These are phyloP conservation scores for Mycalesis mineus DNA, from an alignment of 2,888 invertebrate genomes.

Conservation along the genomic window DNA sequence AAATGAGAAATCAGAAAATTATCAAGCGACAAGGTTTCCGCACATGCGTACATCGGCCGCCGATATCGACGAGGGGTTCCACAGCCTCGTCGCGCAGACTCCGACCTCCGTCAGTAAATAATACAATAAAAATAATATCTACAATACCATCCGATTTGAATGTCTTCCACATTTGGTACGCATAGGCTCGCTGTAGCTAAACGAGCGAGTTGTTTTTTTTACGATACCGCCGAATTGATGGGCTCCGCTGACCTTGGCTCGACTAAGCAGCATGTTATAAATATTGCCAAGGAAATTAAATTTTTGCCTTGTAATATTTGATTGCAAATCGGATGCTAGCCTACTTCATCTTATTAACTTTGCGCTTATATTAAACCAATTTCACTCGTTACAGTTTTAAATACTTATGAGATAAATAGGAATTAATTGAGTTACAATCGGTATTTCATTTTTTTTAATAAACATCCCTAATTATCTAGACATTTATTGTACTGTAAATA, in stretches of 20 bases:
- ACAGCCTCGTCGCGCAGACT: conserved; percentile 54
- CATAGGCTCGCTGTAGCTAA: conserved; percentile 21
- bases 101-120: conserved; percentile 59
- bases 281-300: conserved; percentile 16
- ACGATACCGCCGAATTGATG: conserved; percentile 20
- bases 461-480: no score
- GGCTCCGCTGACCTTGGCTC: conserved; percentile 15
- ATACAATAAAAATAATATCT: conserved; percentile 67
- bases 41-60: conserved; percentile 60
- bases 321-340: no score
- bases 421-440: no score
- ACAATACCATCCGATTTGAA: conserved; percentile 62
- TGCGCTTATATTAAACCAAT: no score
- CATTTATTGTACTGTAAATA: no score
- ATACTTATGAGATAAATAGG: no score
- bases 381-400: no score
- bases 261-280: conserved; percentile 3
- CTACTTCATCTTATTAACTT: no score
- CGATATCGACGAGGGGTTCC: conserved; percentile 56
- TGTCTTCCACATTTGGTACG: conserved; percentile 41
- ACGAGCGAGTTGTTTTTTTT: conserved; percentile 15
- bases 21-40: conserved; percentile 51
- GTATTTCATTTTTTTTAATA: no score
- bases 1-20: conserved; percentile 70
- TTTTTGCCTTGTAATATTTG: background rate